Conservation (phyloP, 1,140 invertebrate species). For the Bombus waltoni region DNA sequence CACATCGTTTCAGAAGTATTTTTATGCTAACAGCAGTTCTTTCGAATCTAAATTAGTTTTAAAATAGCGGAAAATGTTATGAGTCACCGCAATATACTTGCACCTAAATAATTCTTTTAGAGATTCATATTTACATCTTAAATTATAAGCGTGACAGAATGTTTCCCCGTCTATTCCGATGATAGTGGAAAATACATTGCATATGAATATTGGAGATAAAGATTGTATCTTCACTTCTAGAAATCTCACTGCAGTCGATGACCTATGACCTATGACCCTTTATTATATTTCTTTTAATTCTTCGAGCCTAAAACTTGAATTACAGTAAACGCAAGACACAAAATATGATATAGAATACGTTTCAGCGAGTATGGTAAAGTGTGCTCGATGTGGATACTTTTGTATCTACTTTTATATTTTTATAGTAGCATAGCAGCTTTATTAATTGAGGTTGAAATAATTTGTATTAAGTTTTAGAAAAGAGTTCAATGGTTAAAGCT, state of each 20-base stretch:
- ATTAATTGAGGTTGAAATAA: too few relatives aligned
- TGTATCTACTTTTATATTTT: too few relatives aligned
- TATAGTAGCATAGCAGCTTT: too few relatives aligned
- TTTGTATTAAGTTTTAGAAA: too few relatives aligned
- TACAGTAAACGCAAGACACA: background rate
- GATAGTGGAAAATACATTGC: too few relatives aligned
- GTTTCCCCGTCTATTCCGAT: background rate
- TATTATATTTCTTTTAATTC: background rate
- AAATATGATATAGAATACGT: too few relatives aligned
- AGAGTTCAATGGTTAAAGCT: too few relatives aligned
- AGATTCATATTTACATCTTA: background rate
- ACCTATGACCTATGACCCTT: background rate
- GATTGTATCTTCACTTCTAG: background rate
- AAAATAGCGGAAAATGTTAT: background rate
- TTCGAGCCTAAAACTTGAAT: background rate
- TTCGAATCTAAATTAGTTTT: background rate
- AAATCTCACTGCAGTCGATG: background rate
- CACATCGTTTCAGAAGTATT: background rate
- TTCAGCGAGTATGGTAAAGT: too few relatives aligned
- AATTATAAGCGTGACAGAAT: background rate
- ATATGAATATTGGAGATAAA: too few relatives aligned
- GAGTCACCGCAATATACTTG: background rate
- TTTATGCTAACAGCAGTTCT: background rate
- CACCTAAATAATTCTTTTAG: background rate
- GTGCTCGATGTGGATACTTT: too few relatives aligned